These are phyloP conservation scores for Microhierax caerulescens DNA, from an alignment of 2,797 vertebrate genomes.

Conservation along the genomic window DNA sequence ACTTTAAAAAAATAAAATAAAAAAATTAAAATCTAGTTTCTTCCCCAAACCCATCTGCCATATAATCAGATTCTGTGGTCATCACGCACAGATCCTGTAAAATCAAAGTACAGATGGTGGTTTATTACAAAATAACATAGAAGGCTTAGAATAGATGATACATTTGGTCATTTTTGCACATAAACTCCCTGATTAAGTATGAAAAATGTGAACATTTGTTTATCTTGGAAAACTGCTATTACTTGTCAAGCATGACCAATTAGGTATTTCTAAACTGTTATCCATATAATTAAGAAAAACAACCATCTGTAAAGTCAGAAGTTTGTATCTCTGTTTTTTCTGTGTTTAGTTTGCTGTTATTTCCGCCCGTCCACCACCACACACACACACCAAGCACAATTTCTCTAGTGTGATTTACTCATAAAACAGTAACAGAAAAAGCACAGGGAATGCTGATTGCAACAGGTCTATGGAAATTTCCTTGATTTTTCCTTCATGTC, in stretches of 20 bases:
- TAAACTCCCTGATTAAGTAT: conserved; percentile 80
- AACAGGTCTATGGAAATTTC: not conserved
- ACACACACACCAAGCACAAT: conserved; percentile 39
- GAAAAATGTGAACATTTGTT: conserved; percentile 83
- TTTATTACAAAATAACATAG: conserved; percentile 77
- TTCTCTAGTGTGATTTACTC: conserved; percentile 63
- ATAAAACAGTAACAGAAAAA: conserved; percentile 34
- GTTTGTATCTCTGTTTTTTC: conserved; percentile 48
- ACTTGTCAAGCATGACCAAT: conserved; percentile 84
- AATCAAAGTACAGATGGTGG: conserved; percentile 79
- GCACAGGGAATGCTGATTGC: conserved; percentile 15
- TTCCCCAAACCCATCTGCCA: conserved; percentile 67
- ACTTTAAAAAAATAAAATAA: not conserved
- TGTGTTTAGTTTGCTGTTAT: not conserved
- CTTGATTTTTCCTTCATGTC: not conserved
- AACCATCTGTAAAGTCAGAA: conserved; percentile 82
- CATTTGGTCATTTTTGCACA: conserved; percentile 80
- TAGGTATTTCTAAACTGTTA: conserved; percentile 79
- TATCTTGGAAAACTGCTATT: conserved; percentile 80
- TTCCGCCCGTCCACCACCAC: not conserved
- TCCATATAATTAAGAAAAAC: conserved; percentile 82
- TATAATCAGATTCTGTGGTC: conserved; percentile 72
- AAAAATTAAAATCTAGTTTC: conserved; percentile 13
- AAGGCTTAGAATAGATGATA: conserved; percentile 76
- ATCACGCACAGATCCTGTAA: conserved; percentile 68